phyloP scores from a whole-genome alignment of 2,888 invertebrate genomes.

The Conistra vaccinii region DNA sequence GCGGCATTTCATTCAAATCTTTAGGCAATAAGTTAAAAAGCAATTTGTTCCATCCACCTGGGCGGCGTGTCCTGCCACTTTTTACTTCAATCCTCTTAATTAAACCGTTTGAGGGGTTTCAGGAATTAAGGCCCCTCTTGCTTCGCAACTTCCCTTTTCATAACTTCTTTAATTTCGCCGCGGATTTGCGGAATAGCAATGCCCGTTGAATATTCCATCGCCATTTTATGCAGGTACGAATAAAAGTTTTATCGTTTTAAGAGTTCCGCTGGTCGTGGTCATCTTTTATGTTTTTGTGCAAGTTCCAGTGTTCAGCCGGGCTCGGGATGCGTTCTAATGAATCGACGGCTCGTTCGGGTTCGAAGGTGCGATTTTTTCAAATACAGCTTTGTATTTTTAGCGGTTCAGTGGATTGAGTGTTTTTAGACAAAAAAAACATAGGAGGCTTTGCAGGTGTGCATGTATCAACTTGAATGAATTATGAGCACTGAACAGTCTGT shows the following conservation, averaged over 20 bases:
- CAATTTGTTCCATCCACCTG: slow-evolving; percentile 55
- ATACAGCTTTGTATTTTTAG: slow-evolving; percentile 40
- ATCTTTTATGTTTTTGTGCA: slow-evolving; percentile 67
- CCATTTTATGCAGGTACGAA: slow-evolving; percentile 78
- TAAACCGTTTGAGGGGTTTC: slow-evolving; percentile 74
- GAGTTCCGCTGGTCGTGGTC: slow-evolving; percentile 61
- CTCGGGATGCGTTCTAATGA: slow-evolving; percentile 50
- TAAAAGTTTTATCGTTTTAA: slow-evolving; percentile 77
- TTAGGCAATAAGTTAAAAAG: slow-evolving; percentile 59
- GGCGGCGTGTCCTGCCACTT: slow-evolving; percentile 56
- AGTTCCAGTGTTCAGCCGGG: slow-evolving; percentile 46
- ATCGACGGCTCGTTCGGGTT: slow-evolving; percentile 23
- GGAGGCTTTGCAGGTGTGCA: not conserved
- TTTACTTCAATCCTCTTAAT: slow-evolving; percentile 74
- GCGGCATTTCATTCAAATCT: slow-evolving; percentile 39
- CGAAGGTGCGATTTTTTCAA: slow-evolving; percentile 41
- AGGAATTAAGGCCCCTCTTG: slow-evolving; percentile 71
- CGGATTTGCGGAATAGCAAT: slow-evolving; percentile 74
- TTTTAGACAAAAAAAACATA: slow-evolving; percentile 36
- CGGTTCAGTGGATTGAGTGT: slow-evolving; percentile 34
- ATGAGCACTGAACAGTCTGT: not conserved
- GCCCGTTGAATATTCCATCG: slow-evolving; percentile 77
- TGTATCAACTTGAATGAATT: slow-evolving; percentile 29
- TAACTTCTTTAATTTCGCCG: slow-evolving; percentile 83
- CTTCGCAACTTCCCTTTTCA: slow-evolving; percentile 76